Conservation (phyloP, 2,888 invertebrate genomes). For the Patella pellucida region DNA sequence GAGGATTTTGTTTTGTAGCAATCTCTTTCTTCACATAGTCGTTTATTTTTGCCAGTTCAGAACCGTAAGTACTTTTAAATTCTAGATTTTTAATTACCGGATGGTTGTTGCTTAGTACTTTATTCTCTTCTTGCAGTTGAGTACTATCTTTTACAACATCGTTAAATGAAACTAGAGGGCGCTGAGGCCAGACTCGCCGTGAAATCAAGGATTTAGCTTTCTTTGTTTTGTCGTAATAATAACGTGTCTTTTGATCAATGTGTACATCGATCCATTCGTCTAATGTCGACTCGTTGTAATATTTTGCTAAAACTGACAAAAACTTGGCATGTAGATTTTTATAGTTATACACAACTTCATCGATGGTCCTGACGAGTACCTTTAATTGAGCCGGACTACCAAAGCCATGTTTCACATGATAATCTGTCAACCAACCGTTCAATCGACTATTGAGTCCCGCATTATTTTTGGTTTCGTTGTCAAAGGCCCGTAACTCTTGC, state of each 20-base stretch:
- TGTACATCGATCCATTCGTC: constrained; percentile 44
- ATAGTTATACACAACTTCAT: constrained; percentile 16
- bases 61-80: neutral
- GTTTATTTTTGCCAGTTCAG: neutral
- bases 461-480: constrained; percentile 12
- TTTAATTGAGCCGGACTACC: constrained; percentile 38
- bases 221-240: constrained; percentile 17
- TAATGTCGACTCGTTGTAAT: constrained; percentile 36
- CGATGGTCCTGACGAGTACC: constrained; percentile 23
- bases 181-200: constrained; percentile 24
- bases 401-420: constrained; percentile 34
- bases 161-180: constrained; percentile 19
- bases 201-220: constrained; percentile 27
- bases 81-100: neutral
- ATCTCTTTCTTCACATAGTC: too few species aligned
- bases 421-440: constrained; percentile 40
- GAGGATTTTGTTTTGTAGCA: too few species aligned
- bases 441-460: constrained; percentile 23
- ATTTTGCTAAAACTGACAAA: constrained; percentile 17
- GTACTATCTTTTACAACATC: too few species aligned
- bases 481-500: constrained; percentile 32
- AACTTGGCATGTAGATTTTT: constrained; percentile 20
- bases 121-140: too few species aligned
- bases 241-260: constrained; percentile 22
- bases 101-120: neutral